Conservation (phyloP, 92 coral and sea anemone species). For the Actinernus sp. region DNA sequence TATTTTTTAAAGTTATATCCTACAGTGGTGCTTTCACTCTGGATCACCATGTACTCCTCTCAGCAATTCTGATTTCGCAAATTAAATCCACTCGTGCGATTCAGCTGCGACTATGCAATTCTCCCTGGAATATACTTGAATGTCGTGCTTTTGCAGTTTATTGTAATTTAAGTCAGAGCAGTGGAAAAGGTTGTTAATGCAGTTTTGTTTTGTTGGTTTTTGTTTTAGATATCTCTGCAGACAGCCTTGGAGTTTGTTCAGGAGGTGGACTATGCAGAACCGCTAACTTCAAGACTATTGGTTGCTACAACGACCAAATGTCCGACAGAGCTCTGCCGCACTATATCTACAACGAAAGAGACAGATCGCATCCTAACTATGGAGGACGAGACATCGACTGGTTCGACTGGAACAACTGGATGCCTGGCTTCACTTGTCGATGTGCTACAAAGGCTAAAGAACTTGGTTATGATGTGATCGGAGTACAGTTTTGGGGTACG, state of each 20-base stretch:
- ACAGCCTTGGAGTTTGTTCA: background rate
- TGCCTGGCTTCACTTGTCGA: constrained; percentile 83
- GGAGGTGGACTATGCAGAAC: background rate
- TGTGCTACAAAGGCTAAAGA: constrained; percentile 84
- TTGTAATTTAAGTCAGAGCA: too few relatives aligned
- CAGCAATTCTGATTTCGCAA: too few relatives aligned
- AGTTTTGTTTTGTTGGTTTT: too few relatives aligned
- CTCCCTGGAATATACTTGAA: too few relatives aligned
- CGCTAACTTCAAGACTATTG: constrained; percentile 47
- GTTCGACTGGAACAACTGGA: constrained; percentile 74
- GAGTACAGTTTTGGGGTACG: constrained; percentile 76
- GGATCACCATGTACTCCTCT: too few relatives aligned
- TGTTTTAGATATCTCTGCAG: too few relatives aligned
- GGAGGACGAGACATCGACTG: constrained; percentile 75
- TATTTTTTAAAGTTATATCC: too few relatives aligned
- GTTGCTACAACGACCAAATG: constrained; percentile 67
- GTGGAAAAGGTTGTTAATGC: too few relatives aligned
- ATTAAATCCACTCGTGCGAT: too few relatives aligned
- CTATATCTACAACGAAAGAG: constrained; percentile 86
- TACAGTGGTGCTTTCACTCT: too few relatives aligned
- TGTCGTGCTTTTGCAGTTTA: too few relatives aligned
- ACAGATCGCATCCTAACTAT: constrained; percentile 29
- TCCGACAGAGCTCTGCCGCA: constrained; percentile 68
- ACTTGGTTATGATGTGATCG: constrained; percentile 74
- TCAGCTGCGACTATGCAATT: too few relatives aligned